Evolutionary conservation across 2,797 vertebrate species (phyloP), one percentile per base, ranked within the genome.

Genomic region (Characodon lateralis): DNA sequence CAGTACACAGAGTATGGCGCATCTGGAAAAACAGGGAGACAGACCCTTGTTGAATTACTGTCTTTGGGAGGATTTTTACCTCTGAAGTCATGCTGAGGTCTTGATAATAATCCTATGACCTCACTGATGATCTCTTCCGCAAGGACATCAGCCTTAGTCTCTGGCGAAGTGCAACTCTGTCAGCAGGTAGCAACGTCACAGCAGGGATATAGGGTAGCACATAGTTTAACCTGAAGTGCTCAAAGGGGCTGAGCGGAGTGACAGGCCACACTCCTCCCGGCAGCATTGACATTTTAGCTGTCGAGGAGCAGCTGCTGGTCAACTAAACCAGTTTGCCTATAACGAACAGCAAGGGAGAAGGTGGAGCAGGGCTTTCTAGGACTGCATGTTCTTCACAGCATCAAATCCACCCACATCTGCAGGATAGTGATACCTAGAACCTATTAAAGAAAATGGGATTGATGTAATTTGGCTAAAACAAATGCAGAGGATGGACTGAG

Each of bases 271-370:
- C 72, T 80, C 83, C 66, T 61, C 77, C 77, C 73, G n/a, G 74
- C 53, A 20, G 76, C 63, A 59, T 55, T 91, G 90, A 92, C 92
- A 93, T 94, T 69, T 94, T 92, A 93, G 71, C 90, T 84, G 85
- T 76, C 53, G 56, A 63, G 26, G 76, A 92, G 92, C 95, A 95
- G 95, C 94, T 95, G 94, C 87, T 73, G 56, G 76, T 53, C 39
- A 74, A n/a, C 77, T 61, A 8, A 3, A 72, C 77, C 81, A 65
- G 87, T 69, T 78, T 56, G 71, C 50, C 71, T 18, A 5, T 63
- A 81, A 82, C 88, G 89, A 90, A 84, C 85, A 72, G 72, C 5
- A 16, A 76, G 59, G 63, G 72, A 76, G 65, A 76, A 75, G 83
- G 75, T 41, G 74, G 77, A 18, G 76, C 68, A 2, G 10, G 66